phyloP scores from a whole-genome alignment of 2,888 invertebrate genomes.

The Drosophila greeni region DNA sequence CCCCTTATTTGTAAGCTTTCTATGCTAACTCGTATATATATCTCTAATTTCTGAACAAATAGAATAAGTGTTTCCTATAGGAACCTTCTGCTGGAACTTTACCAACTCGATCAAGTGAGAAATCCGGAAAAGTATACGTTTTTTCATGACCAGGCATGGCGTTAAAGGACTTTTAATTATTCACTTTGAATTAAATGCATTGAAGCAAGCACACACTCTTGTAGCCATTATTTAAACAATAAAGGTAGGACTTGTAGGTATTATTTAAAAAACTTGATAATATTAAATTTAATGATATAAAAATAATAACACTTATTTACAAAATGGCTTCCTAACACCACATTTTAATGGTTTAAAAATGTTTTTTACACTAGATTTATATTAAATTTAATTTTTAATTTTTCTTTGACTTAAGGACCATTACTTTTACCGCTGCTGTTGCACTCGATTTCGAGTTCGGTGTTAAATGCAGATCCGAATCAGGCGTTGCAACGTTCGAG shows the following conservation, averaged over 20 bases:
- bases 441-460: background rate
- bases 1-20: background rate
- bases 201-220: slow-evolving; percentile 26
- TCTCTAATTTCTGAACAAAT: slow-evolving; percentile 12
- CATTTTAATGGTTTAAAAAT: background rate
- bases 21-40: background rate
- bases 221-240: slow-evolving; percentile 5
- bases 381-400: too few relatives aligned
- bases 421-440: slow-evolving; percentile 2
- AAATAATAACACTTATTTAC: background rate
- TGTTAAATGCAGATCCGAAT: slow-evolving; percentile 15
- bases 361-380: background rate
- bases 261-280: background rate
- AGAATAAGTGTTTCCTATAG: slow-evolving; percentile 13
- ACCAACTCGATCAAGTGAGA: slow-evolving; percentile 32
- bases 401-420: too few relatives aligned
- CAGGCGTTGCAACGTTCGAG: slow-evolving; percentile 25
- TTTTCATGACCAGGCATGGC: slow-evolving; percentile 17
- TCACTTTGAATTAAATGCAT: slow-evolving; percentile 66
- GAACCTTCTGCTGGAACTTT: slow-evolving; percentile 20
- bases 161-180: slow-evolving; percentile 56
- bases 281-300: too few relatives aligned
- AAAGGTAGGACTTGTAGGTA: background rate
- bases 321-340: background rate
- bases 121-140: slow-evolving; percentile 11